These are phyloP conservation scores for Dryoscopus gambensis DNA, from an alignment of 2,113 vertebrate species.

Conservation along the genomic window DNA sequence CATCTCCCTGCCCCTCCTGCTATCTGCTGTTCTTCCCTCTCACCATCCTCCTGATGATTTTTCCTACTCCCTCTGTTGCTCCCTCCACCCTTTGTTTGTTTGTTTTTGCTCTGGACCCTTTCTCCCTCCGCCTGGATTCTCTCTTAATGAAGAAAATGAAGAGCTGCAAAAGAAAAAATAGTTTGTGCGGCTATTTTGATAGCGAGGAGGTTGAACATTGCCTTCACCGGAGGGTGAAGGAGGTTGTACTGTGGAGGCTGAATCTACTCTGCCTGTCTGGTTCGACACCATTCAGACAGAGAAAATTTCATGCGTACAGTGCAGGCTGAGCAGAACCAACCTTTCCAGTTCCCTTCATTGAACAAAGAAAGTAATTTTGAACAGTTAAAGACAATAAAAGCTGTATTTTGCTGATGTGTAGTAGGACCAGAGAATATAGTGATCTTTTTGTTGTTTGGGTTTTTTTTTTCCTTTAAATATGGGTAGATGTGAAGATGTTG, in stretches of 20 bases:
- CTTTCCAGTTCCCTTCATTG: neutral
- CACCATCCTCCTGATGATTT: neutral
- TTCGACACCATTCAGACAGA: neutral
- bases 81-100: neutral
- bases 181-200: neutral
- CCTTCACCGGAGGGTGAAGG: too few relatives aligned
- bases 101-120: neutral
- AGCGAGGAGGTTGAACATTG: neutral
- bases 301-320: neutral
- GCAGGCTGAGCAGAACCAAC: neutral
- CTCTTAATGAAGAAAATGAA: neutral
- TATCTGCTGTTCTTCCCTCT: neutral
- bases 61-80: rapidly evolving
- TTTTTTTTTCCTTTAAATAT: neutral
- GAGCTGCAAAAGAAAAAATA: neutral
- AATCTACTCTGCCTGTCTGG: neutral
- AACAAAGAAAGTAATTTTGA: neutral
- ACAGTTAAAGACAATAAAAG: neutral
- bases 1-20: neutral
- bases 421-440: neutral
- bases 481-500: neutral
- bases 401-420: neutral
- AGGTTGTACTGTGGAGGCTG: neutral
- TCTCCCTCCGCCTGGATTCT: neutral
- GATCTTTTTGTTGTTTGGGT: neutral